phyloP scores from a whole-genome alignment of 1,140 invertebrate genomes.

The Drosophila truncata region DNA sequence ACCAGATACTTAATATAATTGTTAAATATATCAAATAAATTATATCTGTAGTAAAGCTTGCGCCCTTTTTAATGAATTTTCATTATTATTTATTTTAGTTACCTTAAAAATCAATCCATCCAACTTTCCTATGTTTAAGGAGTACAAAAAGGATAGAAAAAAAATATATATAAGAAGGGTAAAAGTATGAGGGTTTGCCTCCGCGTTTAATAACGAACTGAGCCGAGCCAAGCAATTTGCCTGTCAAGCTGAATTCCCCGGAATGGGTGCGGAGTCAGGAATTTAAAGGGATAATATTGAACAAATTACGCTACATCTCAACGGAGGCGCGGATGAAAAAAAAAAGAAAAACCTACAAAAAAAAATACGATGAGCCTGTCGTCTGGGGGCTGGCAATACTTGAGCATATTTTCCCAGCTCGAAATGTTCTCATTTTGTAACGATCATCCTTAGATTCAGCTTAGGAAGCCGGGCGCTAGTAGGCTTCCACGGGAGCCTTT shows the following conservation, averaged over 20 bases:
- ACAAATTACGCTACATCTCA: constrained; percentile 68
- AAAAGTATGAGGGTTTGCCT: constrained; percentile 10
- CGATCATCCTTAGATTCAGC: constrained; percentile 30
- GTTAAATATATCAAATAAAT: too few species aligned
- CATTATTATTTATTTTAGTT: too few species aligned
- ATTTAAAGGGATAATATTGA: constrained; percentile 81
- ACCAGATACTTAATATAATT: too few species aligned
- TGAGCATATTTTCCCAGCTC: constrained; percentile 35
- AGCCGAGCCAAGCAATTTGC: constrained; percentile 64
- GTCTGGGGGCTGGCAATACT: constrained; percentile 12
- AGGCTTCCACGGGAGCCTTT: constrained; percentile 12
- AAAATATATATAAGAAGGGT: constrained; percentile 11
- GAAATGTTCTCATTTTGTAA: constrained; percentile 31
- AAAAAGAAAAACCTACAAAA: background rate
- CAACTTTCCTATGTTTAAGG: background rate
- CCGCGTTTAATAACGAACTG: constrained; percentile 46
- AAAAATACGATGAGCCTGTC: constrained; percentile 22
- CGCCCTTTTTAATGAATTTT: too few species aligned
- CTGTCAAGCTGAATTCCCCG: constrained; percentile 46
- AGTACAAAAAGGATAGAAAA: background rate
- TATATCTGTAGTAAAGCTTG: too few species aligned
- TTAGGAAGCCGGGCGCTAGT: constrained; percentile 10
- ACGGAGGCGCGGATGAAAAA: constrained; percentile 30
- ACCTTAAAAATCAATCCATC: background rate
- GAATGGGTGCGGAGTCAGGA: constrained; percentile 29